These are phyloP conservation scores for Mus spretus DNA, from an alignment of 2,797 vertebrate species.

Conservation along the genomic window DNA sequence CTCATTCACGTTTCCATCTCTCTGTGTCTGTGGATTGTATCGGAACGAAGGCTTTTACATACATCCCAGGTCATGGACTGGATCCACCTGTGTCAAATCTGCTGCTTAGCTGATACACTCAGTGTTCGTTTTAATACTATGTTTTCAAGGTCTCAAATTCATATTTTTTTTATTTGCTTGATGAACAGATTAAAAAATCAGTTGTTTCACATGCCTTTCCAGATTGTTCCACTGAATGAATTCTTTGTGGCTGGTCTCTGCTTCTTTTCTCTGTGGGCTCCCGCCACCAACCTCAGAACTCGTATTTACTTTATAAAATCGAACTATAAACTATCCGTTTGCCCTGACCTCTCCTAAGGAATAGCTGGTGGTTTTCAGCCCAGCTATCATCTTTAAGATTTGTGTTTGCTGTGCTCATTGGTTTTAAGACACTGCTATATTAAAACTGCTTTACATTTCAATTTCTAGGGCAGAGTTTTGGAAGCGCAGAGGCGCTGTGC, in stretches of 20 bases:
- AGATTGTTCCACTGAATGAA: conserved; percentile 15
- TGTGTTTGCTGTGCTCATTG: conserved; percentile 45
- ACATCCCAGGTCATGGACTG: background rate
- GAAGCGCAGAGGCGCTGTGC: background rate
- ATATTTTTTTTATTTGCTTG: background rate
- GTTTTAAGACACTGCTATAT: background rate
- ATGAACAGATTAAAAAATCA: conserved; percentile 48
- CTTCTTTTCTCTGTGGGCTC: background rate
- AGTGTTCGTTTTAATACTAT: conserved; percentile 12
- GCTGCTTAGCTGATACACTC: background rate
- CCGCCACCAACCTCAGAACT: background rate
- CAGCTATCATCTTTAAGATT: conserved; percentile 16
- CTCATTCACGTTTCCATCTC: background rate
- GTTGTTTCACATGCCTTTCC: conserved; percentile 20
- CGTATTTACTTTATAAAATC: conserved; percentile 50
- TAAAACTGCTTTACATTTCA: conserved; percentile 17
- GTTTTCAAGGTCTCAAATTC: background rate
- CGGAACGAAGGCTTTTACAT: background rate
- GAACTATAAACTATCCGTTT: conserved; percentile 2
- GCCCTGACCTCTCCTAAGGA: background rate
- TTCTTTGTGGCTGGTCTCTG: background rate
- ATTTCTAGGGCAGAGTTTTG: conserved; percentile 21
- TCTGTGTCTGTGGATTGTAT: background rate
- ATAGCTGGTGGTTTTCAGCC: background rate
- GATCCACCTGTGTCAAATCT: background rate